A percentile compares a stretch with the other conserved stretches of the same genome.
Conservation (phyloP, 2,888 invertebrate species). For the Melipona bicolor region DNA sequence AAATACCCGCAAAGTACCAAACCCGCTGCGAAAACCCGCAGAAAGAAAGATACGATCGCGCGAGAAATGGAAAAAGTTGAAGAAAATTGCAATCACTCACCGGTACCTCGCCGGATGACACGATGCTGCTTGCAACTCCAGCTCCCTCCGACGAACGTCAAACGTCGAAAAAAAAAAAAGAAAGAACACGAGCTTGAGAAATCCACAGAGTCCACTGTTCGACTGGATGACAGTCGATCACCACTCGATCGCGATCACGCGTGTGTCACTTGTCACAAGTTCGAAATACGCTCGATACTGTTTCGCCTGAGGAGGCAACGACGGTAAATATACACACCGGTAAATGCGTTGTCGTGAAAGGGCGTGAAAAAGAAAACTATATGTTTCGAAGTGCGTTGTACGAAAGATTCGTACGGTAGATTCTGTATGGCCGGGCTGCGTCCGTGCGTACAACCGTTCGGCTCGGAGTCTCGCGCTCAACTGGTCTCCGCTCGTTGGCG, state of each 20-base stretch:
- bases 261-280: constrained; percentile 37
- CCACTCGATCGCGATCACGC: constrained; percentile 18
- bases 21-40: background rate
- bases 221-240: constrained; percentile 30
- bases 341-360: background rate
- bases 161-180: background rate
- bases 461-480: constrained; percentile 83
- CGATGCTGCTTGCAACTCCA: constrained; percentile 51
- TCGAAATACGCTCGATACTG: background rate
- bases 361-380: background rate
- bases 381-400: constrained; percentile 5
- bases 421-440: constrained; percentile 48
- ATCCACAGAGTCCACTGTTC: constrained; percentile 47
- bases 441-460: constrained; percentile 75
- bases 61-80: background rate
- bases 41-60: background rate
- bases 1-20: constrained; percentile 53
- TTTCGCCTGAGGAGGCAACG: too few species aligned
- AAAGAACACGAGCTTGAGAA: constrained; percentile 13
- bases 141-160: constrained; percentile 33
- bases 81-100: constrained; percentile 51
- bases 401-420: constrained; percentile 39
- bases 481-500: constrained; percentile 81
- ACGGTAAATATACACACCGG: background rate
- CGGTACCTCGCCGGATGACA: constrained; percentile 49